A percentile compares a stretch with the other conserved stretches of the same genome.
Evolutionary conservation across 2,888 invertebrate species (phyloP).

Genomic region (Drosophila antonietae): DNA sequence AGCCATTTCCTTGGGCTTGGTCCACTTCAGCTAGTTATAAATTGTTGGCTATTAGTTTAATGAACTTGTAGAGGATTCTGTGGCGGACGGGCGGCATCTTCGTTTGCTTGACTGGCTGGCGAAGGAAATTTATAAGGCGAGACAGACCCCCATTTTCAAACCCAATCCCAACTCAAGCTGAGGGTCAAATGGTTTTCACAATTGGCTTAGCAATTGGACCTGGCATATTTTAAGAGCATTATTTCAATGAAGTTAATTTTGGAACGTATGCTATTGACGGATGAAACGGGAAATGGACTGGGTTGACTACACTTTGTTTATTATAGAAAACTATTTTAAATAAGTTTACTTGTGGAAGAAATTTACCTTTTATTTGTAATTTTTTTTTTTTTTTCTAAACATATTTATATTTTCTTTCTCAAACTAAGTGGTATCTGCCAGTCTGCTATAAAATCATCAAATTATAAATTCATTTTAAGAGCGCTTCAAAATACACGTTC

Average conservation of each 20-base stretch:
- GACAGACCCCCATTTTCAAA: background rate
- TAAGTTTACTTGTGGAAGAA: too few species aligned
- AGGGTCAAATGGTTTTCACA: conserved; percentile 38
- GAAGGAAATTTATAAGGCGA: conserved; percentile 2
- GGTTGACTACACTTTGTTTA: too few species aligned
- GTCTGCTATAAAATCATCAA: too few species aligned
- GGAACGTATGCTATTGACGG: background rate
- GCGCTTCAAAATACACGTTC: too few species aligned
- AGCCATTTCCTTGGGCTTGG: conserved; percentile 19
- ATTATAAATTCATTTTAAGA: too few species aligned
- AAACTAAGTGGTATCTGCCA: too few species aligned
- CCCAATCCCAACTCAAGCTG: background rate
- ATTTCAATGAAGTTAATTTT: conserved; percentile 2
- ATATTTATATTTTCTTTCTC: too few species aligned
- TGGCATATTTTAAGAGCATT: background rate
- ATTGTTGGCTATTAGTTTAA: conserved; percentile 80
- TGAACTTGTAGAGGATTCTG: conserved; percentile 66
- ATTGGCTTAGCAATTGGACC: conserved; percentile 27
- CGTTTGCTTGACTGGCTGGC: conserved; percentile 31
- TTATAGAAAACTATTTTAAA: background rate
- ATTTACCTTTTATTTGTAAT: background rate
- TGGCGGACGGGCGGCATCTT: conserved; percentile 35
- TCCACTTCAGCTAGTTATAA: conserved; percentile 60
- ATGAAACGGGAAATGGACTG: background rate
- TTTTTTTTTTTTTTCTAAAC: too few species aligned